phyloP scores from a whole-genome alignment of 1,140 invertebrate genomes.

The Drosophila funebris region DNA sequence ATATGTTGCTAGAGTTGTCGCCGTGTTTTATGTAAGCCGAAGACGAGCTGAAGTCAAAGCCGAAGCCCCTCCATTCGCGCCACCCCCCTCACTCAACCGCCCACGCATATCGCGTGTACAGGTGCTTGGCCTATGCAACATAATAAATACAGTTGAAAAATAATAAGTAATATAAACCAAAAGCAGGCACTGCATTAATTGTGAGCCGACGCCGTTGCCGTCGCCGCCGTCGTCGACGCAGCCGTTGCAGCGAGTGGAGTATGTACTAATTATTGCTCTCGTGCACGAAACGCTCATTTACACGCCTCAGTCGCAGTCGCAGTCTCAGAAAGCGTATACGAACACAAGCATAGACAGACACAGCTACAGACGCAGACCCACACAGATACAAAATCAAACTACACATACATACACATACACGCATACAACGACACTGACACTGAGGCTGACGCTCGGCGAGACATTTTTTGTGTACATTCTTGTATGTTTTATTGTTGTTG shows the following conservation, averaged over 20 bases:
- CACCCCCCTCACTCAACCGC: not conserved
- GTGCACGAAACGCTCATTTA: conserved; percentile 71
- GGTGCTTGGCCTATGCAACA: conserved; percentile 47
- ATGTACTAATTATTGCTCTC: conserved; percentile 65
- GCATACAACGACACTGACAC: conserved; percentile 24
- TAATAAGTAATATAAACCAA: conserved; percentile 29
- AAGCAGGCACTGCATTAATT: conserved; percentile 37
- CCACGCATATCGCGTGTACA: conserved; percentile 53
- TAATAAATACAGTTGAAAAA: conserved; percentile 26
- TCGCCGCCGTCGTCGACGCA: conserved; percentile 29
- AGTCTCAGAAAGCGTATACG: conserved; percentile 14
- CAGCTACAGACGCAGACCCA: not conserved
- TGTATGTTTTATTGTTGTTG: conserved; percentile 64
- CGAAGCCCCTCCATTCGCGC: not conserved
- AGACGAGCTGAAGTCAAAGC: conserved; percentile 4
- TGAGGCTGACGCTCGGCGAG: conserved; percentile 44
- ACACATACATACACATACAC: conserved; percentile 12
- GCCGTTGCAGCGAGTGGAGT: conserved; percentile 60
- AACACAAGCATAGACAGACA: conserved; percentile 2
- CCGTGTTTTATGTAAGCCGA: conserved; percentile 20
- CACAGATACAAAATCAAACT: not conserved
- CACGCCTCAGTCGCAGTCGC: conserved; percentile 51
- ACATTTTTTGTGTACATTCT: conserved; percentile 65
- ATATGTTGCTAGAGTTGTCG: conserved; percentile 52
- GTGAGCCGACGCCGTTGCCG: conserved; percentile 20